Base-by-base conservation (phyloP, 2,797 vertebrate species). In the Amblyraja radiata region DNA sequence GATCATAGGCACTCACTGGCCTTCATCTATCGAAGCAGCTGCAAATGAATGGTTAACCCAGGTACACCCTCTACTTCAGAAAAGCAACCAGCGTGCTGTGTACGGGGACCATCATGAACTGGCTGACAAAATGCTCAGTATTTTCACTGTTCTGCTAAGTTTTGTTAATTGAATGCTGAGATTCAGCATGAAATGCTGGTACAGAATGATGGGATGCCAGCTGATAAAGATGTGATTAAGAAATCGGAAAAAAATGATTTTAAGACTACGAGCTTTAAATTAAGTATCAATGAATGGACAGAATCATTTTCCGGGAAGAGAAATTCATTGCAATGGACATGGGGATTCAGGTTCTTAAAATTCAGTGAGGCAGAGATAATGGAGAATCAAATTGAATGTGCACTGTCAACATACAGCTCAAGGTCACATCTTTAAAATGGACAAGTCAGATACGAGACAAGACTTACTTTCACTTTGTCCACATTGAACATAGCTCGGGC, bases 341-440 rank as follows among this genome's bases (percentile, higher is more conserved):
- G 28, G 58, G 71, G 28, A 65, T 36, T 88, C 61, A 32, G 28
- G 84, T 88, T 18, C 61, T 88, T 88, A 88, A 88, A 65, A 88
- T 65, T 28, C 61, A 21, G n/a, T 32, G 61, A 88, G n/a, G 61
- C 61, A 65, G 61, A 63, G 61, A 88, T 88, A 88, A 88, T 36
- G n/a, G 63, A 36, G 83, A 86, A 32, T 16, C n/a, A 65, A 88
- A 36, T 88, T 36, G 84, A 88, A 88, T 65, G 58, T 65, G 16
- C 84, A 68, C 61, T 36, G 84, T 68, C 61, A 88, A 88, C 61
- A 68, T 68, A 21, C 84, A 65, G 36, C 61, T 88, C 84, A 88
- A 88, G 84, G 61, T 36, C 28, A n/a, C 14, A 88, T 6, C 61
- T 32, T 68, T 65, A 88, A 88, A 86, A 32, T 32, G 61, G 32